Conservation (phyloP, 2,797 vertebrate genomes). For the Cyprinella venusta region DNA sequence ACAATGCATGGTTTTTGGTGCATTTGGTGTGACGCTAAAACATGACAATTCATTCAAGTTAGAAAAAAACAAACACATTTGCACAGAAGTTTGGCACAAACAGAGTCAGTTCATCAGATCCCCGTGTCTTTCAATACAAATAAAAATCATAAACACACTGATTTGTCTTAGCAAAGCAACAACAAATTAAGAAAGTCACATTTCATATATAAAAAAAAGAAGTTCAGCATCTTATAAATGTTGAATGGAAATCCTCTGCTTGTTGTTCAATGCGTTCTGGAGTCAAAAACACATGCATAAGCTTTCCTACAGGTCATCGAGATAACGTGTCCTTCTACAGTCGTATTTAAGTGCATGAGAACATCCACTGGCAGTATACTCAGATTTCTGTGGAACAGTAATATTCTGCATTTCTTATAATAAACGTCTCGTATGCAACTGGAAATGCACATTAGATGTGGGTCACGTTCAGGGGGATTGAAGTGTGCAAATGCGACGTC, state of each 20-base stretch:
- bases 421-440: background rate
- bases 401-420: background rate
- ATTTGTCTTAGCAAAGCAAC: conserved; percentile 51
- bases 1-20: conserved; percentile 66
- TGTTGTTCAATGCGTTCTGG: background rate
- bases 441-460: background rate
- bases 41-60: background rate
- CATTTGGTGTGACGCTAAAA: conserved; percentile 45
- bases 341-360: background rate
- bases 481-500: background rate
- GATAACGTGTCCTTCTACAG: background rate
- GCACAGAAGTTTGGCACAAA: conserved; percentile 35
- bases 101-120: background rate
- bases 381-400: background rate
- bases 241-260: too few relatives aligned
- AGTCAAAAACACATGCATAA: background rate
- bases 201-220: background rate
- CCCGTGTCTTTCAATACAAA: background rate
- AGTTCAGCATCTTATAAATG: background rate
- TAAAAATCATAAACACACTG: background rate
- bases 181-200: background rate
- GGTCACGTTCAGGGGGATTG: background rate
- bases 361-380: background rate
- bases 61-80: conserved; percentile 7
- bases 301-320: background rate